A percentile compares a stretch with the other conserved stretches of the same genome.
Conservation (phyloP, 2,888 invertebrate species). For the Aphodius granarius region DNA sequence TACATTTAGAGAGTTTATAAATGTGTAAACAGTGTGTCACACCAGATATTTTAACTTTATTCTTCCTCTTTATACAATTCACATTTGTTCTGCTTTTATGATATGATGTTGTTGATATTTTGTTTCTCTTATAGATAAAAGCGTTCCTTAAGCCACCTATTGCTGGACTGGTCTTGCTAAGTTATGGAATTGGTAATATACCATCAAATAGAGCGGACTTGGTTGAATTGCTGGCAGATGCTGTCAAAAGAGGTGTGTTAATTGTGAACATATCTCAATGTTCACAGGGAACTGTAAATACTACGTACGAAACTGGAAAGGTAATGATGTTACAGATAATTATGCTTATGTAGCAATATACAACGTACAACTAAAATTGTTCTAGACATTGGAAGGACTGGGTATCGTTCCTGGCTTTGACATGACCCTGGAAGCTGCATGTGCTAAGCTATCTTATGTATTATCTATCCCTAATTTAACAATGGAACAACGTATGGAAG, state of each 20-base stretch:
- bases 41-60: no score
- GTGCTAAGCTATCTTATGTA: slow-evolving; percentile 89
- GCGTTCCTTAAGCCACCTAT: slow-evolving; percentile 73
- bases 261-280: slow-evolving; percentile 94
- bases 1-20: no score
- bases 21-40: no score
- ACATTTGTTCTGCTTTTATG: no score
- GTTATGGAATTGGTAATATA: slow-evolving; percentile 93
- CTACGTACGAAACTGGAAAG: slow-evolving; percentile 84
- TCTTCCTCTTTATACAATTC: no score
- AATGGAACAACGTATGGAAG: slow-evolving; percentile 65
- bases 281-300: slow-evolving; percentile 73
- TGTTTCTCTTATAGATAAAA: slow-evolving; percentile 56
- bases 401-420: slow-evolving; percentile 82
- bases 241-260: slow-evolving; percentile 76
- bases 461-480: slow-evolving; percentile 75
- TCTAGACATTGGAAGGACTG: slow-evolving; percentile 61
- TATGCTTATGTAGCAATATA: background rate
- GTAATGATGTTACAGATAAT: slow-evolving; percentile 54
- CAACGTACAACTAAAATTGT: slow-evolving; percentile 11
- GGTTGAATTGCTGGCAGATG: slow-evolving; percentile 68
- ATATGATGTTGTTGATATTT: no score
- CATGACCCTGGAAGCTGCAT: slow-evolving; percentile 93
- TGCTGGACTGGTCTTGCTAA: slow-evolving; percentile 84
- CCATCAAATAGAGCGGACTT: slow-evolving; percentile 84